Conservation (phyloP, 2,113 vertebrate genomes). For the Etheostoma spectabile region DNA sequence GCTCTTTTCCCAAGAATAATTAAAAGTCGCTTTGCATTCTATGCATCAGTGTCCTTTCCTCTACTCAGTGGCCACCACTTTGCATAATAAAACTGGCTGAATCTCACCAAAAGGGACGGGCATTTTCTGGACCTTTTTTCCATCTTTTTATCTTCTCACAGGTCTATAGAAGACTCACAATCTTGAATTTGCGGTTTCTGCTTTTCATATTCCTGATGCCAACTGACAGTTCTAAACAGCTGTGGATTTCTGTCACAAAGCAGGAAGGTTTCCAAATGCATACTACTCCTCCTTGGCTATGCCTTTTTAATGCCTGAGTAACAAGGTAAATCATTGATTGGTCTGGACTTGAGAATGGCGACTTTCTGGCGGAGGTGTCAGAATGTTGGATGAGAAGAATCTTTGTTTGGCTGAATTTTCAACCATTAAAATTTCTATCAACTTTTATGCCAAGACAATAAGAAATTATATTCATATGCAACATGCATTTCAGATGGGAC, state of each 20-base stretch:
- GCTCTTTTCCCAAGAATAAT: slow-evolving; percentile 79
- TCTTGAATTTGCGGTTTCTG: neutral
- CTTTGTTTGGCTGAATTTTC: slow-evolving; percentile 33
- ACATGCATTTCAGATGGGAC: slow-evolving; percentile 10
- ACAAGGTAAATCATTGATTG: slow-evolving; percentile 57
- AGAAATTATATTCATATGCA: slow-evolving; percentile 28
- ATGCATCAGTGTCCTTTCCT: slow-evolving; percentile 75
- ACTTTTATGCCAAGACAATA: slow-evolving; percentile 29
- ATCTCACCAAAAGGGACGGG: slow-evolving; percentile 27
- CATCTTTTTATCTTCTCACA: slow-evolving; percentile 16
- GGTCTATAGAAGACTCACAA: slow-evolving; percentile 32
- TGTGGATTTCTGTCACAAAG: slow-evolving; percentile 46
- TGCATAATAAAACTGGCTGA: slow-evolving; percentile 62
- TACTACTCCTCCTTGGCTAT: slow-evolving; percentile 38
- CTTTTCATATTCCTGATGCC: neutral
- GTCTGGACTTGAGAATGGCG: slow-evolving; percentile 46
- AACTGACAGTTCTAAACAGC: slow-evolving; percentile 33
- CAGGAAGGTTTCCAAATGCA: slow-evolving; percentile 43
- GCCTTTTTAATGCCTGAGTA: slow-evolving; percentile 42
- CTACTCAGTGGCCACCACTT: slow-evolving; percentile 66
- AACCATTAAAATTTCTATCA: slow-evolving; percentile 42
- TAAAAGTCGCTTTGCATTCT: slow-evolving; percentile 76
- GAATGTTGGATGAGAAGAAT: slow-evolving; percentile 45
- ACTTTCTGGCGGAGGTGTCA: slow-evolving; percentile 39
- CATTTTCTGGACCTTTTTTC: slow-evolving; percentile 34